A percentile compares a stretch with the other conserved stretches of the same genome.
Conservation (phyloP, 2,113 vertebrate species). For the Vireo altiloquus region DNA sequence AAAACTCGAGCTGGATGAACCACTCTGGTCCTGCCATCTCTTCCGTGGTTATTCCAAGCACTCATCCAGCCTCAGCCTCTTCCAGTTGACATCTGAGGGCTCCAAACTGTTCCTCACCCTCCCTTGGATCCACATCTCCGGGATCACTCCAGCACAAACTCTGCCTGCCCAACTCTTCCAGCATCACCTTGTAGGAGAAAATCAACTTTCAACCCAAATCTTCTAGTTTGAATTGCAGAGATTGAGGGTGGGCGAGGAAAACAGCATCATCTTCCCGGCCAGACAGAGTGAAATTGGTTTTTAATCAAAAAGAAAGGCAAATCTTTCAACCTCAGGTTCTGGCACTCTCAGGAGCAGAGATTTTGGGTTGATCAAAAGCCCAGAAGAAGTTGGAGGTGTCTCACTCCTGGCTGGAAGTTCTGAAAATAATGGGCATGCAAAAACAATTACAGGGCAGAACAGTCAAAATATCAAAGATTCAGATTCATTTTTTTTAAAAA, state of each 20-base stretch:
- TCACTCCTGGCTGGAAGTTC: not conserved
- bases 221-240: not conserved
- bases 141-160: not conserved
- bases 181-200: not conserved
- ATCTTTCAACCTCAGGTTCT: not conserved
- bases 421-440: not conserved
- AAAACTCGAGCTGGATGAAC: not conserved
- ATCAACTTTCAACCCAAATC: not conserved
- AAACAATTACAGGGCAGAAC: not conserved
- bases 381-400: not conserved
- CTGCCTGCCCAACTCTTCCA: not conserved
- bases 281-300: not conserved
- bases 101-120: not conserved
- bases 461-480: not conserved
- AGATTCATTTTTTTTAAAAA: accelerated
- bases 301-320: not conserved
- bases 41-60: not conserved
- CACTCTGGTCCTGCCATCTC: not conserved
- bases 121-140: not conserved
- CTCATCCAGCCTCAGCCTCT: not conserved
- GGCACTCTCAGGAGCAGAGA: not conserved
- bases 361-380: not conserved
- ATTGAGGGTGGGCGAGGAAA: not conserved
- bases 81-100: not conserved
- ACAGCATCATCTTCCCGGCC: not conserved